Evolutionary conservation across 2,888 invertebrate genomes (phyloP).

Genomic region (Agriotes lineatus): DNA sequence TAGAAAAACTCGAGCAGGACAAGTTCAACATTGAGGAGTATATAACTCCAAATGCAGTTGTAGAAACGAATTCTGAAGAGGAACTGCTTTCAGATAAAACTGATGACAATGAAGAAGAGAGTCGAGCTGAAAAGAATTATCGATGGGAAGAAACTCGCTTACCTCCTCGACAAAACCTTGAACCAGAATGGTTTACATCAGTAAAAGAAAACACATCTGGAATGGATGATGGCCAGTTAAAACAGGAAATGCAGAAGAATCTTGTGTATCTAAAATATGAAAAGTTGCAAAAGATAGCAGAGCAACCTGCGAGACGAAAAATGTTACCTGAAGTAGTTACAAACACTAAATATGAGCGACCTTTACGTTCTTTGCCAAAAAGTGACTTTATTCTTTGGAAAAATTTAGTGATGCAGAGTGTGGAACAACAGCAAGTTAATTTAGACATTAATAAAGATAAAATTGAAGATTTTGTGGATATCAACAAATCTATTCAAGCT

Average conservation of each 20-base stretch:
- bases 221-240: background rate
- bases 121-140: background rate
- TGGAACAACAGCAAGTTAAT: constrained; percentile 25
- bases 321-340: constrained; percentile 45
- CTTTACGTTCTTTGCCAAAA: constrained; percentile 1
- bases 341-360: constrained; percentile 43
- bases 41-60: constrained; percentile 27
- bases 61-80: constrained; percentile 20
- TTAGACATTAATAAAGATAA: constrained; percentile 49
- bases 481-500: constrained; percentile 57
- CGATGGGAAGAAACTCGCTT: constrained; percentile 9
- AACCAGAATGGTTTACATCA: constrained; percentile 16
- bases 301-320: constrained; percentile 53
- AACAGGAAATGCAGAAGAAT: background rate
- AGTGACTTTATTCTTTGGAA: constrained; percentile 31
- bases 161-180: background rate
- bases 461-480: constrained; percentile 55
- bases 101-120: constrained; percentile 19
- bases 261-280: constrained; percentile 49
- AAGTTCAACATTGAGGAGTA: constrained; percentile 57
- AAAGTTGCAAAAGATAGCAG: constrained; percentile 54
- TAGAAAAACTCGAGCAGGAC: constrained; percentile 58
- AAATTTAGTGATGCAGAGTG: constrained; percentile 15
- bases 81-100: background rate
- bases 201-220: background rate